Percentiles rank a stretch among this genome's conserved stretches.
phyloP scores from a whole-genome alignment of 2,113 vertebrate genomes.

The Jaculus jaculus region DNA sequence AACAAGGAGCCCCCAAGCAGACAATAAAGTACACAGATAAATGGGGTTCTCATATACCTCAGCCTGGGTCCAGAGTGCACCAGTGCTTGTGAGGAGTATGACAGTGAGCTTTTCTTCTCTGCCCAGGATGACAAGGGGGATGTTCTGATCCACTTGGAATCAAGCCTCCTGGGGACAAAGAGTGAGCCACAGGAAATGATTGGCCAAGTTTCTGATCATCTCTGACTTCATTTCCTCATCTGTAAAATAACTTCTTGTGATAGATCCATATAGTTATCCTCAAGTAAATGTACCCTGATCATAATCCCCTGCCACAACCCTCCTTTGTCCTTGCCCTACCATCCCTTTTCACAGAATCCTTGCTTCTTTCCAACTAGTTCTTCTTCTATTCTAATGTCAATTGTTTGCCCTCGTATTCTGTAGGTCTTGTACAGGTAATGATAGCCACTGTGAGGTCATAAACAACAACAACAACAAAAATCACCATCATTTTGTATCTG shows the following conservation, averaged over 20 bases:
- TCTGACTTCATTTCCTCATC: conserved; percentile 4
- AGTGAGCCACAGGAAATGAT: background rate
- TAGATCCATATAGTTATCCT: background rate
- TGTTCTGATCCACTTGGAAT: background rate
- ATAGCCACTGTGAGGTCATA: too few relatives aligned
- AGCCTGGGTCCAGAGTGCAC: background rate
- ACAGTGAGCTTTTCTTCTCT: background rate
- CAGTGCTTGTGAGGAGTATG: background rate
- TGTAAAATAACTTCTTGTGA: background rate
- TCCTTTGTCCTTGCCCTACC: too few relatives aligned
- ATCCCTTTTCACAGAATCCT: too few relatives aligned
- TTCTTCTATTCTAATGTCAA: too few relatives aligned
- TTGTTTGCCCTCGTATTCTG: too few relatives aligned
- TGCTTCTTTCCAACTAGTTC: too few relatives aligned
- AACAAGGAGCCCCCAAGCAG: background rate
- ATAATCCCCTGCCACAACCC: too few relatives aligned
- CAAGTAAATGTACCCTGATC: too few relatives aligned
- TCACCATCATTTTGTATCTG: too few relatives aligned
- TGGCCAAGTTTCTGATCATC: background rate
- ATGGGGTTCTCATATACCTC: background rate
- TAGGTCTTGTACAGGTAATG: too few relatives aligned
- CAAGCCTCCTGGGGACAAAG: background rate
- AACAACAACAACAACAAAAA: too few relatives aligned
- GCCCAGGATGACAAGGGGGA: background rate
- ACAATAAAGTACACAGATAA: background rate